Evolutionary conservation across 2,888 invertebrate genomes (phyloP).

Genomic region (Agrotis ipsilon): DNA sequence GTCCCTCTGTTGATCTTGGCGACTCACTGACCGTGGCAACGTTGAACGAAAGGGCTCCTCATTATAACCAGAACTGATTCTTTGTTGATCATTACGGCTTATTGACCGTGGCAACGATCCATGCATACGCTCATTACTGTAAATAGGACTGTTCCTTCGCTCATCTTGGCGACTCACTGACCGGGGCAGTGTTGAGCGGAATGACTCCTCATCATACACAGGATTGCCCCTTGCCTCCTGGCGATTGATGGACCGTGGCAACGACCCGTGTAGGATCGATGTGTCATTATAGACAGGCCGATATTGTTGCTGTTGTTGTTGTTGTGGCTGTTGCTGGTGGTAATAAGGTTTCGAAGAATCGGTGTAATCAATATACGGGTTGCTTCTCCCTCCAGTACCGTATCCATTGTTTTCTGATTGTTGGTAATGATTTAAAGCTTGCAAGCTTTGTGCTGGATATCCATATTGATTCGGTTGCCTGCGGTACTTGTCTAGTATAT

Average conservation of each 20-base stretch:
- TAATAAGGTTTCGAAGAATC: conserved; percentile 73
- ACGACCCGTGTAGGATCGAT: conserved; percentile 73
- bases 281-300: conserved; percentile 77
- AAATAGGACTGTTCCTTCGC: conserved; percentile 62
- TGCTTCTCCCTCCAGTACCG: conserved; percentile 70
- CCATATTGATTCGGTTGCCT: conserved; percentile 80
- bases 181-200: conserved; percentile 81
- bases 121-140: conserved; percentile 60
- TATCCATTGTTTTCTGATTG: conserved; percentile 72
- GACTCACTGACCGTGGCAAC: conserved; percentile 76
- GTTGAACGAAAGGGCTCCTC: conserved; percentile 74
- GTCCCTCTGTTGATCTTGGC: conserved; percentile 50
- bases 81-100: conserved; percentile 67
- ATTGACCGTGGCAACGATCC: conserved; percentile 78
- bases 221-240: conserved; percentile 64
- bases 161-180: conserved; percentile 63
- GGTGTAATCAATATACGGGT: conserved; percentile 80
- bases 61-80: conserved; percentile 56
- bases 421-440: conserved; percentile 82
- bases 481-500: conserved; percentile 84
- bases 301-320: conserved; percentile 76
- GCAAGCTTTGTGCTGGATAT: conserved; percentile 87
- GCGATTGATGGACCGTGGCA: conserved; percentile 77
- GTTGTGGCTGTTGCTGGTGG: conserved; percentile 63
- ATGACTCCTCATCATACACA: conserved; percentile 61